phyloP scores from a whole-genome alignment of 1,140 invertebrate genomes.

The Oryzaephilus surinamensis region DNA sequence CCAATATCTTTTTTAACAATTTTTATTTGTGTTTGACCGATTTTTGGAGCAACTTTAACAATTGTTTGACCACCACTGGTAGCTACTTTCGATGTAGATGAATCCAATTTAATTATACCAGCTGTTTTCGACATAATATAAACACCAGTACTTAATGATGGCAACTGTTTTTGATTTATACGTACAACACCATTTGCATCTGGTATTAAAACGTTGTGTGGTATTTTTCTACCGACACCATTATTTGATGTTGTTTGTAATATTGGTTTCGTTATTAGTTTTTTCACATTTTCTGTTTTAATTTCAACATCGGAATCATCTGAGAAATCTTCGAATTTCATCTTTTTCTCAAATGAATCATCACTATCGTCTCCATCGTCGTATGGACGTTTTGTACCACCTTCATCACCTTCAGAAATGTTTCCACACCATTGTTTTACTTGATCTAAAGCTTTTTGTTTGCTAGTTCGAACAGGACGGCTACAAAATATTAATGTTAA shows the following conservation, averaged over 20 bases:
- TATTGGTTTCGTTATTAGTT: constrained; percentile 8
- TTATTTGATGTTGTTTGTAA: constrained; percentile 8
- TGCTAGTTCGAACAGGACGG: constrained; percentile 63
- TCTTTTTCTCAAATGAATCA: constrained; percentile 39
- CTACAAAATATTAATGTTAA: constrained; percentile 30
- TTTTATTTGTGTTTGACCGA: constrained; percentile 33
- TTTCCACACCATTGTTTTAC: constrained; percentile 73
- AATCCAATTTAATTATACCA: constrained; percentile 36
- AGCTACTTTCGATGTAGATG: constrained; percentile 30
- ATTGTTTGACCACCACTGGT: constrained; percentile 27
- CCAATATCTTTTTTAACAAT: constrained; percentile 28
- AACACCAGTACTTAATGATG: constrained; percentile 52
- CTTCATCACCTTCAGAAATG: constrained; percentile 48
- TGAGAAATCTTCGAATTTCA: constrained; percentile 38
- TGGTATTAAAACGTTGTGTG: constrained; percentile 32
- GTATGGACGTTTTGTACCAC: constrained; percentile 20
- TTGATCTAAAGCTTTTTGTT: constrained; percentile 68
- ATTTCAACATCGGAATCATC: constrained; percentile 27
- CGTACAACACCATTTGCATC: constrained; percentile 63
- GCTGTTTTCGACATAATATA: constrained; percentile 67
- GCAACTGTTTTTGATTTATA: constrained; percentile 61
- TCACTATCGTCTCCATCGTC: constrained; percentile 40
- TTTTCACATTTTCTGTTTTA: constrained; percentile 7
- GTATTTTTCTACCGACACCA: constrained; percentile 20
- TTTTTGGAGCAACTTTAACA: constrained; percentile 33